Evolutionary conservation across 2,113 vertebrate genomes (phyloP), one percentile per base, ranked within the genome.

Genomic region (Megaceryle maxima): DNA sequence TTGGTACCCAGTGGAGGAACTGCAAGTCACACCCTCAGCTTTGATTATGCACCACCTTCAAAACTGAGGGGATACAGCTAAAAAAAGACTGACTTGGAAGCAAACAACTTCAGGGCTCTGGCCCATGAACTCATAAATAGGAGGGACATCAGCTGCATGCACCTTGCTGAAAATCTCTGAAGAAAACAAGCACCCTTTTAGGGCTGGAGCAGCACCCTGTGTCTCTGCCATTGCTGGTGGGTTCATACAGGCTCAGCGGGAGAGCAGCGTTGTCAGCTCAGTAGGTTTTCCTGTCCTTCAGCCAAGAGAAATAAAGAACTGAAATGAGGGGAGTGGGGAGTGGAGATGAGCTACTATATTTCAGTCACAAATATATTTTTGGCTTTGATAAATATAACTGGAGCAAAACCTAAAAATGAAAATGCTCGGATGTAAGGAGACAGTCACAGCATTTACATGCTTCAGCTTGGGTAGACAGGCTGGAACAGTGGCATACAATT

Each of bases 371-470:
- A 94, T 83, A 86, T 88, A 95, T 95, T 90, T 97, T 96, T 92
- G 88, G 55, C 70, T 94, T 87, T 78, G 53, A 88, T 92, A 97
- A 97, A 98, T 97, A 97, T 95, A 98, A 92, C 83, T 83, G 92
- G 77, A 87, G 87, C 95, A 20, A 97, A 97, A 84, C 17, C 88
- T 81, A 95, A 93, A 94, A 94, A 92, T 87, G 79, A 96, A 95
- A 97, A 76, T 76, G 37, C 83, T 88, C 87, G 83, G 75, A 66
- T 68, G 24, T 43, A 55, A 91, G 70, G 70, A 90, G 55, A 90
- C 67, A 91, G 84, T 84, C 87, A 60, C 75, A 88, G 66, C 77
- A 57, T 87, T 96, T 87, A 73, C 60, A 83, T 70, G 22, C 26
- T 70, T 33, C 76, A 75, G 55, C 33, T 84, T 81, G 72, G 69